Percentiles rank a stretch among this genome's conserved stretches.
phyloP scores from a whole-genome alignment of 2,888 invertebrate genomes.

The Druceiella hillmani region DNA sequence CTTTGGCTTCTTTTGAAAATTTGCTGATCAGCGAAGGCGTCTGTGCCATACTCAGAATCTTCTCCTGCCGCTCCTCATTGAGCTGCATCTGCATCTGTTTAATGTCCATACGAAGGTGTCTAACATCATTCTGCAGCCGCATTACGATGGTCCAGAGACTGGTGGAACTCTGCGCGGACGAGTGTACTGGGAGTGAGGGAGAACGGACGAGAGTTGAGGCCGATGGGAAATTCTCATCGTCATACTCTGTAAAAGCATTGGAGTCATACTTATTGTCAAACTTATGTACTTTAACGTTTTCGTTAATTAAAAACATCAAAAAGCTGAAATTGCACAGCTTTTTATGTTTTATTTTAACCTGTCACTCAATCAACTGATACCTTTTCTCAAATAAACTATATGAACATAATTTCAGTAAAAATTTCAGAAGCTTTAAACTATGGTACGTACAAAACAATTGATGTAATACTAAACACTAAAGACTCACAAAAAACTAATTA shows the following conservation, averaged over 20 bases:
- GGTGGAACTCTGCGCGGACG: conserved; percentile 43
- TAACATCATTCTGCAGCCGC: conserved; percentile 68
- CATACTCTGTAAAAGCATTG: conserved; percentile 41
- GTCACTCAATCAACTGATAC: too few species aligned
- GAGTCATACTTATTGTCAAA: too few species aligned
- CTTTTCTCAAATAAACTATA: too few species aligned
- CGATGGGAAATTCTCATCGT: conserved; percentile 38
- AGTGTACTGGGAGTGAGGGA: conserved; percentile 44
- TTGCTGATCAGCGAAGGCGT: conserved; percentile 37
- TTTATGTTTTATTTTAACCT: too few species aligned
- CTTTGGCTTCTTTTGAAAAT: conserved; percentile 42
- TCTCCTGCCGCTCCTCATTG: conserved; percentile 60
- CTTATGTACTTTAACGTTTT: too few species aligned
- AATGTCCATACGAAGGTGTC: conserved; percentile 58
- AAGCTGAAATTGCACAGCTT: too few species aligned
- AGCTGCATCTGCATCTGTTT: conserved; percentile 55
- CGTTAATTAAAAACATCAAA: too few species aligned
- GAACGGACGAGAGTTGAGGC: conserved; percentile 46
- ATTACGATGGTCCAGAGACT: conserved; percentile 73
- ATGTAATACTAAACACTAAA: too few species aligned
- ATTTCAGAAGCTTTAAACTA: too few species aligned
- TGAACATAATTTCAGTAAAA: too few species aligned
- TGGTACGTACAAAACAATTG: too few species aligned
- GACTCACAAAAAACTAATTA: too few species aligned
- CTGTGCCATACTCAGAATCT: conserved; percentile 43